Base-by-base conservation (phyloP, 2,888 invertebrate genomes). In the Graphium colonna region DNA sequence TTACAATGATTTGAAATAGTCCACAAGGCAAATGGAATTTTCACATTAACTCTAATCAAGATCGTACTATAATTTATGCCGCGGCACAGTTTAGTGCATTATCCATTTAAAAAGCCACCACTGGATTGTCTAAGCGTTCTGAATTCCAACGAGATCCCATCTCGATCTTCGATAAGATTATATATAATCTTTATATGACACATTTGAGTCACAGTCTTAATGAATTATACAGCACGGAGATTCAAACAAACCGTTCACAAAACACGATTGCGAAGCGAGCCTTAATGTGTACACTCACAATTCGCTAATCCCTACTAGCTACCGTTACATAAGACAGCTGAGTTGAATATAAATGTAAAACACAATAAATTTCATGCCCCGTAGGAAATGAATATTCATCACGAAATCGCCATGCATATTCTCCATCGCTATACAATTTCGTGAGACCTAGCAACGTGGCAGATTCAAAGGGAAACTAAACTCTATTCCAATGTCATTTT, bases 351-450 rank as follows among this genome's bases (percentile, higher is more conserved):
- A 89, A 88, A 89, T 88, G 88, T 89, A 87, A 88, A 89, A 89
- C 89, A 89, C 89, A 86, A 89, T 89, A 89, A 88, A 88, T 89
- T 89, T 89, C 89, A 89, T 89, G 88, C 86, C 87, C 88, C 84
- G 88, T 88, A 88, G 88, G 87, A 89, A 89, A 89, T 89, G 89
- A 89, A 89, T 89, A 89, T 89, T 89, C 89, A 89, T 89, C 89
- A 89, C 86, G 87, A 88, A 87, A 88, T 89, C 85, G 89, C 89
- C 86, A 88, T 87, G 86, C 89, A 89, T 88, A 88, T 88, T 89
- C 89, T 87, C 84, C 79, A 85, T 81, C 75, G 80, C 82, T 82
- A 78, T 79, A 78, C 71, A 79, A 82, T 80, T 84, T 79, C 70
- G 81, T 80, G 76, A 74, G 74, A 82, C 76, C 71, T 87, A 81